Base-by-base conservation (phyloP, 2,797 vertebrate species). In the Acropternis orthonyx region DNA sequence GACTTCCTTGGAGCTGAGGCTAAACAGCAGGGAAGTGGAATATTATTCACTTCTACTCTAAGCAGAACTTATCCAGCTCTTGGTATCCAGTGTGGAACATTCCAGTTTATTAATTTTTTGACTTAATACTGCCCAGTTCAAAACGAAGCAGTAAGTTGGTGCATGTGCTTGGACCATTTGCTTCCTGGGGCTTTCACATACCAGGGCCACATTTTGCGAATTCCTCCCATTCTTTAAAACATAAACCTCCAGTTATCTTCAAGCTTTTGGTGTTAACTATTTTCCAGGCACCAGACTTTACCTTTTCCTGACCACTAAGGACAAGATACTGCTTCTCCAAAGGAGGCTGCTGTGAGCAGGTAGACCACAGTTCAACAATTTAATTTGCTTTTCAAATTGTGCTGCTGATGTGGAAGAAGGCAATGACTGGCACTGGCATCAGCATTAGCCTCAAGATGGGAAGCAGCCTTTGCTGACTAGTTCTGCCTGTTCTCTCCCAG, bases 161-260 rank as follows among this genome's bases (percentile, higher is more conserved):
- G 39, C 43, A 17, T 48, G 44, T 58, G 32, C 66, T 89, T n/a
- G 41, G 58, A 24, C 62, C 51, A 58, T 85, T 93, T 86, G 26
- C 41, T 82, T 93, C 34, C 27, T 44, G 19, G 17, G 7, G 82
- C 32, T 95, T 92, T 90, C 69, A 78, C 85, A 91, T 81, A 78
- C 82, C 76, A 63, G 30, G 39, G 30, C 34, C 34, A 54, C 88
- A 87, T 90, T 93, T 95, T 85, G 96, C 69, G 34, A 97, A 91
- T 94, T 91, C 89, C 36, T 93, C 43, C 54, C 71, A 6, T 77
- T 89, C 75, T 91, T 86, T 77, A 77, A 86, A 88, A 91, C 20
- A 65, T 58, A 92, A 81, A 94, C 46, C 74, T 86, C 34, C 37
- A 67, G 55, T 90, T 93, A 65, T 32, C 28, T 73, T 32, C 62